A percentile compares a stretch with the other conserved stretches of the same genome.
phyloP scores from a whole-genome alignment of 1,140 invertebrate genomes.

The Rhagoletis pomonella region DNA sequence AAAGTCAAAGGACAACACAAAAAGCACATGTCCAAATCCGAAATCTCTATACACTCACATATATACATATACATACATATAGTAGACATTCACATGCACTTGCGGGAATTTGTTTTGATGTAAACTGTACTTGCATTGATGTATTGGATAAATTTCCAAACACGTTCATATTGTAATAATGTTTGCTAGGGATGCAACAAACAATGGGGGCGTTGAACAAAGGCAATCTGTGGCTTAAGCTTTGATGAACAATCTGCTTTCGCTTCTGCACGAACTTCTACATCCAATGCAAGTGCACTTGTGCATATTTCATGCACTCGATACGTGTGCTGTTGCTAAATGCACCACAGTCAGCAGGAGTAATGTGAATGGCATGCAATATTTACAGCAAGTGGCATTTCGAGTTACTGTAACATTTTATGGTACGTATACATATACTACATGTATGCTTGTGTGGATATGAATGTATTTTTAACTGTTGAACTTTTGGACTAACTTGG shows the following conservation, averaged over 20 bases:
- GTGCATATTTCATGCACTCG: constrained; percentile 11
- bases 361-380: too few relatives aligned
- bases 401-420: too few relatives aligned
- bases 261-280: not conserved
- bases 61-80: not conserved
- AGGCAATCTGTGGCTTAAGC: constrained; percentile 37
- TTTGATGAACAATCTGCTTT: constrained; percentile 14
- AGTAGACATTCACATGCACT: not conserved
- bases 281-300: not conserved
- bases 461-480: too few relatives aligned
- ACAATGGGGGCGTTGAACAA: not conserved
- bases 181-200: constrained; percentile 31
- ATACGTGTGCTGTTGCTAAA: constrained; percentile 25
- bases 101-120: not conserved
- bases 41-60: not conserved
- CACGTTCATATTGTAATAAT: constrained; percentile 49
- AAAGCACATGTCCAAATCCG: not conserved
- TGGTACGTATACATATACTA: too few relatives aligned
- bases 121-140: not conserved
- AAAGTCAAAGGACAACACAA: constrained; percentile 17
- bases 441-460: too few relatives aligned
- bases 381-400: too few relatives aligned
- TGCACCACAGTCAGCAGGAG: too few relatives aligned
- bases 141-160: constrained; percentile 19
- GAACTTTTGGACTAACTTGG: too few relatives aligned